Conservation (phyloP, 1,140 invertebrate species). For the Trichomalopsis sarcophagae region DNA sequence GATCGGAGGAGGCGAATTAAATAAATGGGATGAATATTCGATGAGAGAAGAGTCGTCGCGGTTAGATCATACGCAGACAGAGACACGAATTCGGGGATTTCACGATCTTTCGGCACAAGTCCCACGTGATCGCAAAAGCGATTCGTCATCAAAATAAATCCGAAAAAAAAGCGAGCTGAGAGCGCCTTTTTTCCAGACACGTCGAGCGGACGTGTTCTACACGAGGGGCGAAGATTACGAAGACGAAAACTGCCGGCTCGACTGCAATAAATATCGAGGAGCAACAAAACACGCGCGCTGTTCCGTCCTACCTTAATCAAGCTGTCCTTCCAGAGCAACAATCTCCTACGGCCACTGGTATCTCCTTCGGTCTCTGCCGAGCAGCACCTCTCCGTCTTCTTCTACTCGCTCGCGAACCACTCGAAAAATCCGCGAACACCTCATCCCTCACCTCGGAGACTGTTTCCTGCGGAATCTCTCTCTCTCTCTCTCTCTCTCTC, state of each 20-base stretch:
- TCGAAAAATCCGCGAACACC: slow-evolving; percentile 41
- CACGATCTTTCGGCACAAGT: background rate
- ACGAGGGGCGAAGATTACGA: no score
- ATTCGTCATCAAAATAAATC: slow-evolving; percentile 5
- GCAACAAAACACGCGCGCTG: background rate
- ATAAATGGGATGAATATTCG: background rate
- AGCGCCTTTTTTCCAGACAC: no score
- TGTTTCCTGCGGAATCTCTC: background rate
- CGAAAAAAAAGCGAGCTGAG: no score
- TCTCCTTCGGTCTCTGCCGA: background rate
- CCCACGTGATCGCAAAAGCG: background rate
- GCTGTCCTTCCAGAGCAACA: slow-evolving; percentile 3
- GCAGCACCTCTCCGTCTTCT: background rate
- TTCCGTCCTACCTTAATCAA: slow-evolving; percentile 39
- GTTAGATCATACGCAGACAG: background rate
- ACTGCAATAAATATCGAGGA: no score
- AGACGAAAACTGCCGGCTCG: no score
- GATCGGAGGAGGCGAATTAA: background rate
- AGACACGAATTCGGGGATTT: background rate
- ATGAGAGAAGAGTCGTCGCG: background rate
- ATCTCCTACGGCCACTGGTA: background rate
- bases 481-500: background rate
- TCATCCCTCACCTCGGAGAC: slow-evolving; percentile 31
- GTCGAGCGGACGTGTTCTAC: no score
- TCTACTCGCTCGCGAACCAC: slow-evolving; percentile 18